phyloP scores from a whole-genome alignment of 37 sponge, comb jelly and placozoan genomes.

The Crambe crambe region DNA sequence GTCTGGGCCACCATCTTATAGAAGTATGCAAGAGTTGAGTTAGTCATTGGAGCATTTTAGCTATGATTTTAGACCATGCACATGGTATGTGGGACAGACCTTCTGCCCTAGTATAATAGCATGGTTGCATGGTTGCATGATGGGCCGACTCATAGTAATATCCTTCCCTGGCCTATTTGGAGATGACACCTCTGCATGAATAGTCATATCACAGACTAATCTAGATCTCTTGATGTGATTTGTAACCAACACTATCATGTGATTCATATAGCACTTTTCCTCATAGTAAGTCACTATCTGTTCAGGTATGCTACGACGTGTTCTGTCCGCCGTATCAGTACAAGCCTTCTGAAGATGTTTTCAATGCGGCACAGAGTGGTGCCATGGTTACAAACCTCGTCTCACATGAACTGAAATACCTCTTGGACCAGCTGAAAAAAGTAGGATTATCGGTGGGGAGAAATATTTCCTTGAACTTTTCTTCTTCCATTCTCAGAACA shows the following conservation, averaged over 20 bases:
- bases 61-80: too few species aligned
- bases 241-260: too few species aligned
- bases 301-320: constrained; percentile 76
- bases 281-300: not conserved
- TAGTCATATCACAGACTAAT: too few species aligned
- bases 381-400: constrained; percentile 74
- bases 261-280: too few species aligned
- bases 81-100: too few species aligned
- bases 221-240: too few species aligned
- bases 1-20: constrained; percentile 61
- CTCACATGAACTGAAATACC: constrained; percentile 67
- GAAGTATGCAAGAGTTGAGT: constrained; percentile 35
- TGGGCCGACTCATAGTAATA: too few species aligned
- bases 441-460: constrained; percentile 23
- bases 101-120: too few species aligned
- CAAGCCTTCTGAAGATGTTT: constrained; percentile 65
- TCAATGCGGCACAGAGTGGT: constrained; percentile 88
- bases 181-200: too few species aligned
- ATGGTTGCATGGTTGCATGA: too few species aligned
- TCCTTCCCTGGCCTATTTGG: too few species aligned
- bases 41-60: too few species aligned
- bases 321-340: constrained; percentile 79
- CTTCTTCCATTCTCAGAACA: not conserved
- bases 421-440: constrained; percentile 43
- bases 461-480: not conserved